phyloP scores from a whole-genome alignment of 2,113 vertebrate genomes.

The Misgurnus mizolepis region DNA sequence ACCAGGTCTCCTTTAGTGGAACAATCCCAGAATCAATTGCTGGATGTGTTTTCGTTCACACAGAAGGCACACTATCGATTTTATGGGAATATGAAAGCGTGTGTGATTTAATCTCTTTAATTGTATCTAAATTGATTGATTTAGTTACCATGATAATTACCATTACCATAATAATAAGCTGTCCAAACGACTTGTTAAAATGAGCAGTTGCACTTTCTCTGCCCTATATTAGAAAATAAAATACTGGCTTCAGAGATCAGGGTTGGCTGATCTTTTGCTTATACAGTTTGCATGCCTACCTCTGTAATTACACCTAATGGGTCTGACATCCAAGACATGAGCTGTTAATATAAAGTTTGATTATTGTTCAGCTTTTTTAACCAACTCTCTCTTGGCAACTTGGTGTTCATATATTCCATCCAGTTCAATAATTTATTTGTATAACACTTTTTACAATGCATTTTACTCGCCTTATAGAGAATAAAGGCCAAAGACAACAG shows the following conservation, averaged over 20 bases:
- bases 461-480: background rate
- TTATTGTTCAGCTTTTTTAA: slow-evolving; percentile 6
- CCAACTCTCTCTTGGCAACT: background rate
- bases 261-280: slow-evolving; percentile 33
- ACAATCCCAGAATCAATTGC: no score
- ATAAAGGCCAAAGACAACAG: slow-evolving; percentile 23
- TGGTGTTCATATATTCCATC: background rate
- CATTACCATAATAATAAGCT: background rate
- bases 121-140: no score
- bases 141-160: no score
- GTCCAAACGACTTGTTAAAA: background rate
- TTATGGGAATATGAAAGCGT: no score
- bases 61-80: no score
- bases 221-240: background rate
- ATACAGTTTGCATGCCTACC: slow-evolving; percentile 21
- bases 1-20: no score
- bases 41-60: no score
- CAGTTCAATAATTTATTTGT: slow-evolving; percentile 14
- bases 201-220: slow-evolving; percentile 1
- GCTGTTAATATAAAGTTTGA: slow-evolving; percentile 31
- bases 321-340: slow-evolving; percentile 21
- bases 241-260: slow-evolving; percentile 5
- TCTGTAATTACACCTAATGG: slow-evolving; percentile 44
- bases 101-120: no score
- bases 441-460: slow-evolving; percentile 19